Percentiles rank a stretch among this genome's conserved stretches.
Conservation (phyloP, 1,140 invertebrate genomes). For the Eciton burchellii region DNA sequence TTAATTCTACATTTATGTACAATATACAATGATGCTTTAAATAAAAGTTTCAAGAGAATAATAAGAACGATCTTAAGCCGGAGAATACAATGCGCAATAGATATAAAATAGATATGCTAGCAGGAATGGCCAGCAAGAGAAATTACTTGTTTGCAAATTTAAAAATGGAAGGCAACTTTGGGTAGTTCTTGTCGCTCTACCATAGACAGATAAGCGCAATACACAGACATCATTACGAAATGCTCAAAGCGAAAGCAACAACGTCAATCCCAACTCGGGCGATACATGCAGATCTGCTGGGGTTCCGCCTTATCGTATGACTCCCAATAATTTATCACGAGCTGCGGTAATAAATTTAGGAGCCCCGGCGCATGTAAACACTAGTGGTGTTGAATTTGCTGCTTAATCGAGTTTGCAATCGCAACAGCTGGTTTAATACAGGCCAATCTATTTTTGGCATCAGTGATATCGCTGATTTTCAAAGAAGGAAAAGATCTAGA, state of each 20-base stretch:
- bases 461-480: background rate
- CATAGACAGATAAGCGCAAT: background rate
- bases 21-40: too few relatives aligned
- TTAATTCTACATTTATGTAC: too few relatives aligned
- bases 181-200: background rate
- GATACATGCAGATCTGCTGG: conserved; percentile 34
- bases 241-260: background rate
- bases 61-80: too few relatives aligned
- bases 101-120: too few relatives aligned
- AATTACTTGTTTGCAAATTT: conserved; percentile 4
- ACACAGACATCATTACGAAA: conserved; percentile 22
- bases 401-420: conserved; percentile 28
- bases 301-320: conserved; percentile 40
- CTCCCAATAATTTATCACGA: conserved; percentile 18
- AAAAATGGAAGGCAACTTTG: background rate
- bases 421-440: background rate
- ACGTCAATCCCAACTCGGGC: conserved; percentile 4
- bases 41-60: too few relatives aligned
- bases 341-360: conserved; percentile 22
- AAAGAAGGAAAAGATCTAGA: background rate
- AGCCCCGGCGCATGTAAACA: background rate
- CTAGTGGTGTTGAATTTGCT: background rate
- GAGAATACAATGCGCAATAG: too few relatives aligned
- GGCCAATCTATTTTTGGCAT: background rate
- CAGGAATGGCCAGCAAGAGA: too few relatives aligned